A percentile compares a stretch with the other conserved stretches of the same genome.
phyloP scores from a whole-genome alignment of 2,888 invertebrate genomes.

The Dendrolimus houi region DNA sequence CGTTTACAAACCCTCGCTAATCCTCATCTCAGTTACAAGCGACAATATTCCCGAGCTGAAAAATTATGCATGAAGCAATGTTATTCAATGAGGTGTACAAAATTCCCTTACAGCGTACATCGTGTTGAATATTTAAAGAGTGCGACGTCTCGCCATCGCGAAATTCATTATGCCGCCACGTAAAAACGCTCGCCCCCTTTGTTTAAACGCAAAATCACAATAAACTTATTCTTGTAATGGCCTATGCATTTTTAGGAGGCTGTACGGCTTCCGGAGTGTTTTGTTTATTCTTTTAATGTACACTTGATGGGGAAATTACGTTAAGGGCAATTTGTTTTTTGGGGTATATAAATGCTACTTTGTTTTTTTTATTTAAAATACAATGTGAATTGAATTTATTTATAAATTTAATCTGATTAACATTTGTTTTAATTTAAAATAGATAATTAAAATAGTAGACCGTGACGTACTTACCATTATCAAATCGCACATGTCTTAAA shows the following conservation, averaged over 20 bases:
- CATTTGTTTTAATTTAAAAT: no score
- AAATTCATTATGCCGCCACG: constrained; percentile 58
- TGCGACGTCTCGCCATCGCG: constrained; percentile 47
- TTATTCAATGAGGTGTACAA: constrained; percentile 70
- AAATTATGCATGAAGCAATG: constrained; percentile 72
- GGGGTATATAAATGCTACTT: no score
- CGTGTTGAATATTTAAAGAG: constrained; percentile 60
- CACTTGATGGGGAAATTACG: constrained; percentile 5
- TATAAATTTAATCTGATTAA: no score
- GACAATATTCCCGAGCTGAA: constrained; percentile 30
- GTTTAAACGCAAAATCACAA: constrained; percentile 72
- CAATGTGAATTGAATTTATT: no score
- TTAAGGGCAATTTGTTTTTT: neutral
- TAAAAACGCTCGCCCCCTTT: constrained; percentile 62
- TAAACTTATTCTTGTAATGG: constrained; percentile 64
- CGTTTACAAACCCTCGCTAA: neutral
- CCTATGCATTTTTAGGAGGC: constrained; percentile 57
- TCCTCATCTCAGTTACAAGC: neutral
- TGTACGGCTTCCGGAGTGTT: constrained; percentile 20
- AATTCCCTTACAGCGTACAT: constrained; percentile 44
- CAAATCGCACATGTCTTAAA: no score
- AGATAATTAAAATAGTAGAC: no score
- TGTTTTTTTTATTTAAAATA: no score
- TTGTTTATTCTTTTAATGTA: constrained; percentile 44
- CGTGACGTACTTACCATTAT: no score